Base-by-base conservation (phyloP, 2,797 vertebrate genomes). In the Threskiornis aethiopicus region DNA sequence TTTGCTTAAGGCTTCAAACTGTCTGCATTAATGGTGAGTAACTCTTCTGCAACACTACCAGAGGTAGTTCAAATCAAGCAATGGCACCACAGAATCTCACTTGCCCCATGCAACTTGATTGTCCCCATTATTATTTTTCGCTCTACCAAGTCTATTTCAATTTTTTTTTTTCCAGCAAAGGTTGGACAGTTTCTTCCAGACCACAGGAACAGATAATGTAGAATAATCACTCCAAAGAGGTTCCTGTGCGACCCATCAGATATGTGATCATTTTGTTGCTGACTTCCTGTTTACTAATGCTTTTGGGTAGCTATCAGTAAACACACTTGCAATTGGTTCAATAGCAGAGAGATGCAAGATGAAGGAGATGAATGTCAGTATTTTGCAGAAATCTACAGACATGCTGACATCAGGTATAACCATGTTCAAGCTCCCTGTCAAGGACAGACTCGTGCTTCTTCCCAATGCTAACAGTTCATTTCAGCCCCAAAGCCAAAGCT, bases 1-100 rank as follows among this genome's bases (percentile, higher is more conserved):
- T 89, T 93, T 95, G 58, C 61, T 72, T 84, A 33, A 73, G 69
- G 64, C 58, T 93, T 93, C 84, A 81, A 41, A 89, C 51, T 79
- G 77, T 26, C 51, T 84, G 19, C 39, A 62, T 62, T 87, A 58
- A 73, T 69, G 76, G 80, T 35, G 44, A 84, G 47, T 52, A 88
- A 84, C 49, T 75, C 46, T 69, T 78, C 83, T 69, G 69, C 49
- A 69, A 95, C n/a, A n/a, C n/a, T n/a, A n/a, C n/a, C n/a, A 64
- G n/a, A 16, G 12, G 12, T 39, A 35, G 10, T 6, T 64, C 42
- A 49, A 58, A 52, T 24, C 39, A 78, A 49, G 21, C 20, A 51
- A 26, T 8, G 8, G 26, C 21, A 75, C 6, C 5, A 24, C 24
- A 21, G 19, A 47, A 13, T 24, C 31, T 64, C 19, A 67, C 42